Conservation (phyloP, 1,140 invertebrate species). For the Heliconius hermathena region DNA sequence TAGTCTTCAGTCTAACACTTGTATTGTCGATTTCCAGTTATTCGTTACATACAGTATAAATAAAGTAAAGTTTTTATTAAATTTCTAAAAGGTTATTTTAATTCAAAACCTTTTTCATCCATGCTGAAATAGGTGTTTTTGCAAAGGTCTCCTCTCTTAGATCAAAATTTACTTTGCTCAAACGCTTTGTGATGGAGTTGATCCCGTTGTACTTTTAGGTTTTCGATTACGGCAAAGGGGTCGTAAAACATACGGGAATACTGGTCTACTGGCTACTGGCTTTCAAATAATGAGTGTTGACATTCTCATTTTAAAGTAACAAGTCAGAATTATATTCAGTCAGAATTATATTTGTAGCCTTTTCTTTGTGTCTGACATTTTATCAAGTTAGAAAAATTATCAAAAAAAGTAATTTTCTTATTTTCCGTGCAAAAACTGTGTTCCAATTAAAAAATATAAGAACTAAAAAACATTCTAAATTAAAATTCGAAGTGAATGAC, state of each 20-base stretch:
- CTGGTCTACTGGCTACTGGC: not conserved
- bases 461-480: conserved; percentile 36
- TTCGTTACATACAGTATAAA: no score
- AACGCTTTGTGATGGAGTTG: conserved; percentile 16
- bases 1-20: no score
- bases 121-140: not conserved
- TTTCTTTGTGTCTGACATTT: not conserved
- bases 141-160: conserved; percentile 17
- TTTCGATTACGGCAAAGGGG: conserved; percentile 18
- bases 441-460: conserved; percentile 3
- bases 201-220: conserved; percentile 23
- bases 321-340: not conserved
- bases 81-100: conserved; percentile 18
- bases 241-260: not conserved
- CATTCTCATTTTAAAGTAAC: not conserved
- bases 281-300: conserved; percentile 7
- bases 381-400: not conserved
- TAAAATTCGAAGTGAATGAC: conserved; percentile 36
- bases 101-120: conserved; percentile 2
- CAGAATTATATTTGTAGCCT: not conserved
- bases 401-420: not conserved
- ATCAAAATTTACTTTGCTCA: conserved; percentile 18
- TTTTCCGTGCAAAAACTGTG: not conserved
- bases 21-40: no score
- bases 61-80: no score